phyloP scores from a whole-genome alignment of 2,888 invertebrate genomes.

The Brenthis ino region DNA sequence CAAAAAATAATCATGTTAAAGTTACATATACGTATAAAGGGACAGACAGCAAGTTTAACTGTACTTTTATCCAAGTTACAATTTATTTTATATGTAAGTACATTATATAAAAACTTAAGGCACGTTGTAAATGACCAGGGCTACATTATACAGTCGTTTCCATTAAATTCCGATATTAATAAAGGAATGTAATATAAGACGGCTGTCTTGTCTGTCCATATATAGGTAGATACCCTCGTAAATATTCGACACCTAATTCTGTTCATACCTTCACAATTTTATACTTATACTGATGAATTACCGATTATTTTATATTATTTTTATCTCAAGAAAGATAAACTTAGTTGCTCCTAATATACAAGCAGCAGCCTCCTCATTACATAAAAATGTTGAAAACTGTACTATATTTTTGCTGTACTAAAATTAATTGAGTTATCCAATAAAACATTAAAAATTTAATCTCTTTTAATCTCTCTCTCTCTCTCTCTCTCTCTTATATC shows the following conservation, averaged over 20 bases:
- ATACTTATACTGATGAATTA: neutral
- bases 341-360: too few species aligned
- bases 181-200: slow-evolving; percentile 16
- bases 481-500: too few species aligned
- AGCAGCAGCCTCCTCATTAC: too few species aligned
- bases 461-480: too few species aligned
- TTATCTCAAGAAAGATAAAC: neutral
- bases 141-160: slow-evolving; percentile 48
- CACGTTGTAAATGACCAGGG: slow-evolving; percentile 3
- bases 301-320: neutral
- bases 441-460: too few species aligned
- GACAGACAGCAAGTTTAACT: neutral
- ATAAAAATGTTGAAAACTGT: too few species aligned
- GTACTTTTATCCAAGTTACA: neutral
- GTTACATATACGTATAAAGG: too few species aligned
- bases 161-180: slow-evolving; percentile 64
- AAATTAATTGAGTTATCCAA: too few species aligned
- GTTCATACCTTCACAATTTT: neutral
- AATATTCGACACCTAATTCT: slow-evolving; percentile 69
- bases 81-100: too few species aligned
- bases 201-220: slow-evolving; percentile 6
- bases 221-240: slow-evolving; percentile 44
- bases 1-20: too few species aligned
- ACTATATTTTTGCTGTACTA: too few species aligned
- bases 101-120: slow-evolving; percentile 10